Evolutionary conservation across 1,140 invertebrate genomes (phyloP).

Genomic region (Bombus affinis): DNA sequence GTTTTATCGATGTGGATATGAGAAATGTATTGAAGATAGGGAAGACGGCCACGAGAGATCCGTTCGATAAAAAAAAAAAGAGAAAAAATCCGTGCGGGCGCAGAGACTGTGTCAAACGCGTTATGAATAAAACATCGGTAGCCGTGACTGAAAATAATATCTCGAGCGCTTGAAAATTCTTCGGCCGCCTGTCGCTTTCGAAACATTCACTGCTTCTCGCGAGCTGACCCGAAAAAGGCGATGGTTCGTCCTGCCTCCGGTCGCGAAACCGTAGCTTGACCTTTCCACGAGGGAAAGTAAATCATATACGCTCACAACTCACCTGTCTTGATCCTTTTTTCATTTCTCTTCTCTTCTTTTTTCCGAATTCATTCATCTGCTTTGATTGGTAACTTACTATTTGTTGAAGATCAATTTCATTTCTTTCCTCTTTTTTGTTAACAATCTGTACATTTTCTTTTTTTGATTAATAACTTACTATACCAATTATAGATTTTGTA

Average conservation of each 20-base stretch:
- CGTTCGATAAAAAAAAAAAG: neutral
- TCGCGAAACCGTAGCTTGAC: neutral
- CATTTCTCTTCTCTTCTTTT: neutral
- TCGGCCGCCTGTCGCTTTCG: constrained; percentile 3
- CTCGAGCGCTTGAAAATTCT: constrained; percentile 12
- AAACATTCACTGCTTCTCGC: neutral
- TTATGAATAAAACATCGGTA: constrained; percentile 37
- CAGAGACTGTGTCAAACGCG: constrained; percentile 22
- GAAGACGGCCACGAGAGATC: neutral
- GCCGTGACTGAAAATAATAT: constrained; percentile 36
- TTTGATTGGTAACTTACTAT: neutral
- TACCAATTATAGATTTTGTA: neutral
- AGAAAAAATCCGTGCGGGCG: neutral
- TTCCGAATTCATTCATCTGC: too few relatives aligned
- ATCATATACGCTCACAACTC: neutral
- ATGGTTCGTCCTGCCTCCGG: neutral
- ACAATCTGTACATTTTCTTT: neutral
- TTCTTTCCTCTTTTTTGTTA: neutral
- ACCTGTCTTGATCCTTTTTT: neutral
- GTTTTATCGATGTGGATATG: neutral
- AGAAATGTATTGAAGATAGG: neutral
- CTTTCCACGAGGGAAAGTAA: constrained; percentile 1
- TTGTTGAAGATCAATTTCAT: neutral
- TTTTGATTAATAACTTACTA: neutral
- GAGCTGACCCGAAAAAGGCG: constrained; percentile 25